Conservation (phyloP, 2,797 vertebrate genomes). For the Cuculus canorus region DNA sequence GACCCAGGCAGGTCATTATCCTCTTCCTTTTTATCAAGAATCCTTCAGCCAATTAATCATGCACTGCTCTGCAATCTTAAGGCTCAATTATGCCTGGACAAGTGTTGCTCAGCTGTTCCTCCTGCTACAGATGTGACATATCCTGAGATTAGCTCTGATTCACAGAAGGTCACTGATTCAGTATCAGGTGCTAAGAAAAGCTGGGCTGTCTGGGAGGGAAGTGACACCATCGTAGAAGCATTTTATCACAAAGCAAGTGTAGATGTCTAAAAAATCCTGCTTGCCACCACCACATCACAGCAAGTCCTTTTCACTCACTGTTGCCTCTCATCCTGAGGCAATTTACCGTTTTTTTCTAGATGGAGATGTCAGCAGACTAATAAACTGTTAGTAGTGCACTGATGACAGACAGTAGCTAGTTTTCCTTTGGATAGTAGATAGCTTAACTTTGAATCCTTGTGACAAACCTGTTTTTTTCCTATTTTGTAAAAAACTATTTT, state of each 20-base stretch:
- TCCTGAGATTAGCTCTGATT: slow-evolving; percentile 61
- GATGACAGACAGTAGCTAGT: slow-evolving; percentile 71
- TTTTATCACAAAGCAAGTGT: slow-evolving; percentile 73
- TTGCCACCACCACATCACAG: slow-evolving; percentile 72
- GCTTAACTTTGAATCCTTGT: slow-evolving; percentile 11
- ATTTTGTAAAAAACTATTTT: neutral
- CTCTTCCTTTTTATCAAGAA: slow-evolving; percentile 57
- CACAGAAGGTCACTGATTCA: slow-evolving; percentile 52
- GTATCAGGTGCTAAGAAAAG: slow-evolving; percentile 69
- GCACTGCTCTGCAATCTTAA: slow-evolving; percentile 56
- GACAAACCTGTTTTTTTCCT: neutral
- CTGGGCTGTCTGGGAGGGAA: slow-evolving; percentile 64
- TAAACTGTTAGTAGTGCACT: slow-evolving; percentile 43
- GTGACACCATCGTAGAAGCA: slow-evolving; percentile 72
- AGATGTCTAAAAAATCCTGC: slow-evolving; percentile 72
- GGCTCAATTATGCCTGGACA: slow-evolving; percentile 64
- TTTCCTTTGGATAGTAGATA: slow-evolving; percentile 51
- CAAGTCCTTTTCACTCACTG: slow-evolving; percentile 57
- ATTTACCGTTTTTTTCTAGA: slow-evolving; percentile 56
- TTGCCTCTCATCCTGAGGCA: slow-evolving; percentile 54
- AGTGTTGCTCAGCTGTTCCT: slow-evolving; percentile 67
- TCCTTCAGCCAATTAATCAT: slow-evolving; percentile 66
- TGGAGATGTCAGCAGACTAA: slow-evolving; percentile 70
- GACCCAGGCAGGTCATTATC: slow-evolving; percentile 44
- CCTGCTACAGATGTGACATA: slow-evolving; percentile 69